phyloP scores from a whole-genome alignment of 64 coral and sea anemone species.

The Pocillopora verrucosa region DNA sequence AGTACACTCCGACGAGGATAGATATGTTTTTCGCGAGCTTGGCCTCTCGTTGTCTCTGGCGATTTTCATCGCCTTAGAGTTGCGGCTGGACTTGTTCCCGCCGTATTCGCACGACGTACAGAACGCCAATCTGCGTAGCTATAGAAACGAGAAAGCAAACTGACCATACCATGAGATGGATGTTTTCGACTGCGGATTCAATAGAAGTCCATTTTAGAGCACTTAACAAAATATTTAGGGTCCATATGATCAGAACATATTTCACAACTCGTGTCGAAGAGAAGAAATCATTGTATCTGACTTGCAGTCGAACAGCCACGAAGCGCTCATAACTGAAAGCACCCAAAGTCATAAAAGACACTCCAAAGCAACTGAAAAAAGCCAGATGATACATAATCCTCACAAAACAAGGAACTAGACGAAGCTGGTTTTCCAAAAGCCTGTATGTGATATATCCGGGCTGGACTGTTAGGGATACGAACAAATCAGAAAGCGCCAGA shows the following conservation, averaged over 20 bases:
- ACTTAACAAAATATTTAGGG: conserved; percentile 25
- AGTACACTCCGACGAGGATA: conserved; percentile 42
- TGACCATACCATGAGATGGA: conserved; percentile 26
- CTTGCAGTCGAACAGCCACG: too few species aligned
- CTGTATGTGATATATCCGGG: conserved; percentile 49
- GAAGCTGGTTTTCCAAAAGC: conserved; percentile 56
- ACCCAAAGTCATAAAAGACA: not conserved
- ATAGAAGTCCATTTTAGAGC: conserved; percentile 39
- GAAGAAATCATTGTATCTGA: conserved; percentile 12
- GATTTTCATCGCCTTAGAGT: not conserved
- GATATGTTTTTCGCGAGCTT: conserved; percentile 8
- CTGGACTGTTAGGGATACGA: conserved; percentile 61
- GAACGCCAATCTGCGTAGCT: not conserved
- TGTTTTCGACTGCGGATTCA: not conserved
- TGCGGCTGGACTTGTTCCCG: conserved; percentile 10
- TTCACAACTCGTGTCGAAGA: conserved; percentile 4
- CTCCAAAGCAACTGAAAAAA: conserved; percentile 74
- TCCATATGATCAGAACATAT: conserved; percentile 30
- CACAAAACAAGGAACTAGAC: conserved; percentile 49
- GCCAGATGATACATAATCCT: conserved; percentile 50
- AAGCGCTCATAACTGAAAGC: too few species aligned
- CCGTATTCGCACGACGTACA: conserved; percentile 17
- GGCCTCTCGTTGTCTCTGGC: conserved; percentile 13
- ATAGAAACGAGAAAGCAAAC: conserved; percentile 22
- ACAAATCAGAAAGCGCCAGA: conserved; percentile 66